Base-by-base conservation (phyloP, 2,888 invertebrate species). In the Gasteruption jaculator region DNA sequence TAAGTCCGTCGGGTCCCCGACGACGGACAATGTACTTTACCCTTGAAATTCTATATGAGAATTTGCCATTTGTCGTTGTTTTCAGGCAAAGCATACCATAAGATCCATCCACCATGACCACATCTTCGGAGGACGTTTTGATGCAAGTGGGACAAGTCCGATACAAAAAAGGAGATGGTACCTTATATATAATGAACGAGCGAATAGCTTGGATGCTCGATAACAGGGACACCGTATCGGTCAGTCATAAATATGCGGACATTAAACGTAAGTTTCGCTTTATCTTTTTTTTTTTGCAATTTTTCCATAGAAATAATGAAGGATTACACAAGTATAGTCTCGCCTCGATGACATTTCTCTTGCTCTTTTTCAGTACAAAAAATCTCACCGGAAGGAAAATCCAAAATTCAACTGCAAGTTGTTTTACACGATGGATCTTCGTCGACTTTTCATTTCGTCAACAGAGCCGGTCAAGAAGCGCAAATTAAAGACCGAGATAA, bases 391-490 rank as follows among this genome's bases (percentile, higher is more conserved):
- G 94, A 86, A 58, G 94, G 93, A 18, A 99, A 99, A 73, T 86
- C 93, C 18, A 99, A 99, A 75, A 91, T 99, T 40, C 99, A 99
- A 71, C 76, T 99, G 11, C 99, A 99, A 77, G 85, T 97, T 14
- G 92, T 95, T 14, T 75, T 99, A 48, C 91, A 96, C 57, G 92
- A 91, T 75, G 92, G 91, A 15, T 83, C 87, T 34, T 90, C 92
- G 33, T 92, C 93, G 3, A 97, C 96, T 10, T 99, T 99, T 76
- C 97, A 97, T 66, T 99, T 99, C 73, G 88, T 89, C 33, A 91
- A 94, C 71, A 83, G 90, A 4, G 81, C 79, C 34, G 93, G 95
- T 0, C 75, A 83, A 18, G 83, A 84, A 20, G 84, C 83, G 5
- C 94, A 95, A 73, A 78, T 91, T 8, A 81, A 85, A 45, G 96